Conservation (phyloP, 2,113 vertebrate species). For the Zosterops japonicus region DNA sequence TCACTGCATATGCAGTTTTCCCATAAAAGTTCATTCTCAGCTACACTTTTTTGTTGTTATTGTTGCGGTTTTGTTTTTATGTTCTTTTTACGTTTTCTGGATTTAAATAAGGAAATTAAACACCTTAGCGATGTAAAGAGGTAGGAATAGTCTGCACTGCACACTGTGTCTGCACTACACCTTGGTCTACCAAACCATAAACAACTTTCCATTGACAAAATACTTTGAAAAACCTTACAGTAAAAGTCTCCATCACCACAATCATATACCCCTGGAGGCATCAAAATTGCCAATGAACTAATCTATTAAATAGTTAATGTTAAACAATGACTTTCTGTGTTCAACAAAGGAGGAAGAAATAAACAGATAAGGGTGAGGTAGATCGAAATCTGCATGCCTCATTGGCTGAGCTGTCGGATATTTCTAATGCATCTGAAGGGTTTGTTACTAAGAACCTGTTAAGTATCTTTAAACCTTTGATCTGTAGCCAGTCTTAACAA, state of each 20-base stretch:
- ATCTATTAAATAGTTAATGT: slow-evolving; percentile 32
- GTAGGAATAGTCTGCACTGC: neutral
- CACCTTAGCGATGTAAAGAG: rapidly evolving
- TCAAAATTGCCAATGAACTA: neutral
- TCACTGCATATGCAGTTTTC: neutral
- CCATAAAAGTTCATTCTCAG: neutral
- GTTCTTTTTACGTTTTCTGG: neutral
- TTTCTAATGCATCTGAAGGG: slow-evolving; percentile 66
- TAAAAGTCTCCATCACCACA: rapidly evolving
- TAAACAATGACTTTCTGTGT: slow-evolving; percentile 19
- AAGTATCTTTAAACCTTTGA: slow-evolving; percentile 76
- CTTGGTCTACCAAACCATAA: neutral
- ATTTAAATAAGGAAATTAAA: neutral
- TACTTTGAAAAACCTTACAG: neutral
- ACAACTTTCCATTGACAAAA: neutral
- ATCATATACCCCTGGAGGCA: neutral
- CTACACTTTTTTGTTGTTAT: neutral
- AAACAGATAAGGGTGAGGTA: slow-evolving; percentile 51
- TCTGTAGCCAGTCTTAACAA: slow-evolving; percentile 75
- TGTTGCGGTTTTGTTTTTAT: neutral
- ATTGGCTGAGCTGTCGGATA: slow-evolving; percentile 62
- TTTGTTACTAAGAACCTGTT: slow-evolving; percentile 71
- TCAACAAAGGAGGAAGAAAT: slow-evolving; percentile 63
- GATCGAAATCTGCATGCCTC: slow-evolving; percentile 66
- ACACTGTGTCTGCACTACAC: neutral